phyloP scores from a whole-genome alignment of 2,113 vertebrate genomes.

The Otus sunia region DNA sequence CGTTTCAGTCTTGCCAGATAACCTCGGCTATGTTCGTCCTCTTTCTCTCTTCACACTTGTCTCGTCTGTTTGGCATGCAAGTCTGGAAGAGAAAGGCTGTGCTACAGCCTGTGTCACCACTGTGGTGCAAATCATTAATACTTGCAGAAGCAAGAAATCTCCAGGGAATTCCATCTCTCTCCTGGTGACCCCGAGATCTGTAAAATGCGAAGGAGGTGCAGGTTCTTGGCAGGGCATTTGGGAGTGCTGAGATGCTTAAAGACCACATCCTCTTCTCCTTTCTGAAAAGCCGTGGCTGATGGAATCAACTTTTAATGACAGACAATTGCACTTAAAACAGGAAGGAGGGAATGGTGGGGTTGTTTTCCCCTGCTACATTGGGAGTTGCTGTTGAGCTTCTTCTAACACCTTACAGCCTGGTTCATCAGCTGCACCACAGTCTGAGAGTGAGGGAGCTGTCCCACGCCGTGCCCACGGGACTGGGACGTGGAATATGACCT shows the following conservation, averaged over 20 bases:
- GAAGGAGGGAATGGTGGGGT: background rate
- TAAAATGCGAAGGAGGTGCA: background rate
- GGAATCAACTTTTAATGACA: background rate
- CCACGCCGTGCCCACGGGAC: rapidly evolving
- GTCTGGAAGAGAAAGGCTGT: background rate
- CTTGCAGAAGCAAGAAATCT: background rate
- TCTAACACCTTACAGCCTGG: background rate
- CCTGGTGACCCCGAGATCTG: background rate
- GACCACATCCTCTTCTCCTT: background rate
- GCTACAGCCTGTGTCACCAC: background rate
- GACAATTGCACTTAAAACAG: background rate
- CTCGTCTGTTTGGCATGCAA: rapidly evolving
- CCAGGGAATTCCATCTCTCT: background rate
- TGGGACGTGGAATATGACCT: background rate
- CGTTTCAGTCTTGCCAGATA: background rate
- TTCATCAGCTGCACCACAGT: rapidly evolving
- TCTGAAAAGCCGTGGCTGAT: background rate
- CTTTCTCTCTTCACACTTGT: background rate
- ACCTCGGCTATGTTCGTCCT: background rate
- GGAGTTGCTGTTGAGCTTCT: background rate
- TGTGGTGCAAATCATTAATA: background rate
- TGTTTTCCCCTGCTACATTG: background rate
- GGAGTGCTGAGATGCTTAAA: background rate
- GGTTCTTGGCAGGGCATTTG: background rate
- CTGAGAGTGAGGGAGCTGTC: background rate